These are phyloP conservation scores for Chelonia mydas DNA, from an alignment of 2,797 vertebrate genomes.

Conservation along the genomic window DNA sequence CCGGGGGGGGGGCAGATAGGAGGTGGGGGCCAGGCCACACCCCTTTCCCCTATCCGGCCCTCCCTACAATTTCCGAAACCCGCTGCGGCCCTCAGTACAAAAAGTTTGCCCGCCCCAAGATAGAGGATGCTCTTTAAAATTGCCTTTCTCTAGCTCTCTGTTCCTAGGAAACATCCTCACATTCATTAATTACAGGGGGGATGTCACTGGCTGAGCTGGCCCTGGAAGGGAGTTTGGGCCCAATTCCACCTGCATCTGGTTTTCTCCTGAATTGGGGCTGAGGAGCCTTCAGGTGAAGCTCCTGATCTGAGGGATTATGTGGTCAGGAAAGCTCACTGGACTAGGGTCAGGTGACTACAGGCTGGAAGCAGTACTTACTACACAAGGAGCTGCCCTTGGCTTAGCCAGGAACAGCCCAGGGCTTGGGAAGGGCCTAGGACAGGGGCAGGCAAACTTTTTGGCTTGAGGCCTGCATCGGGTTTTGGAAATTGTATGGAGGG, in stretches of 20 bases:
- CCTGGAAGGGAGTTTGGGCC: not conserved
- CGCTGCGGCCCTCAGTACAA: too few relatives aligned
- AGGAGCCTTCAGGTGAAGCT: not conserved
- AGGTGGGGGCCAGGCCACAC: too few relatives aligned
- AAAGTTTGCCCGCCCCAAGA: too few relatives aligned
- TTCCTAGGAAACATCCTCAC: rapidly evolving
- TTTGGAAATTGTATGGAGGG: too few relatives aligned
- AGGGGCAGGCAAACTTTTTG: too few relatives aligned
- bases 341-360: not conserved
- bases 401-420: not conserved
- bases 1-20: too few relatives aligned
- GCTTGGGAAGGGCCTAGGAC: not conserved
- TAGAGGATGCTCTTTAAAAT: rapidly evolving
- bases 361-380: not conserved
- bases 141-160: not conserved
- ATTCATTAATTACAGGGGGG: not conserved
- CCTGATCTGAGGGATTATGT: not conserved
- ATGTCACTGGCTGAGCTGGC: not conserved
- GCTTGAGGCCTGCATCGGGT: too few relatives aligned
- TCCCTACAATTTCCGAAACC: too few relatives aligned
- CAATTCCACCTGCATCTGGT: not conserved
- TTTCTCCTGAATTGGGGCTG: not conserved
- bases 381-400: not conserved
- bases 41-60: too few relatives aligned
- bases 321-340: not conserved